A percentile compares a stretch with the other conserved stretches of the same genome.
Evolutionary conservation across 2,888 invertebrate species (phyloP).

Genomic region (Oithona nana): DNA sequence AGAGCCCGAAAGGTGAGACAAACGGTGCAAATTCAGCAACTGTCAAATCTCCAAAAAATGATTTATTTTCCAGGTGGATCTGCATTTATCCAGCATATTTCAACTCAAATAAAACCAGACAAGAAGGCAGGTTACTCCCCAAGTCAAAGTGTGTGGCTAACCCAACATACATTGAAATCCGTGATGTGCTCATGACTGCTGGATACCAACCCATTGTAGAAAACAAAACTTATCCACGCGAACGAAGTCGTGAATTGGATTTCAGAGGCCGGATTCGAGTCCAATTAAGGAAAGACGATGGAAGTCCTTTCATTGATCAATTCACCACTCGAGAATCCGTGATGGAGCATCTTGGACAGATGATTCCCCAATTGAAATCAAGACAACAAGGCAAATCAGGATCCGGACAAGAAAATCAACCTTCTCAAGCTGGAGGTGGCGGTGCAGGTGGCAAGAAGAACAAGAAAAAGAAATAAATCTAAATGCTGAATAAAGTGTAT

Average conservation of each 20-base stretch:
- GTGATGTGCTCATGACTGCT: conserved; percentile 66
- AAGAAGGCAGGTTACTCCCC: conserved; percentile 65
- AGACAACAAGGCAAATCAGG: conserved; percentile 43
- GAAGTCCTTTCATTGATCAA: conserved; percentile 46
- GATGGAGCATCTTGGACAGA: conserved; percentile 53
- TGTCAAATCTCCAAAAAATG: neutral
- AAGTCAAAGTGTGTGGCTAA: conserved; percentile 70
- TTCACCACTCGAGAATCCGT: conserved; percentile 45
- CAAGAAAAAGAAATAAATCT: conserved; percentile 28
- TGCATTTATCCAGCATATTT: conserved; percentile 92
- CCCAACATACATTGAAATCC: conserved; percentile 83
- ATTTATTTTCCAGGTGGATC: conserved; percentile 49
- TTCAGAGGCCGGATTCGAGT: conserved; percentile 74
- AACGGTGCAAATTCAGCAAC: neutral
- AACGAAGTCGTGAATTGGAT: conserved; percentile 68
- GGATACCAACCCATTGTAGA: conserved; percentile 63
- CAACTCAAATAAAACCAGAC: conserved; percentile 74
- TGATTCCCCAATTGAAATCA: conserved; percentile 74
- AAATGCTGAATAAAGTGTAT: neutral
- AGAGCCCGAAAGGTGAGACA: neutral
- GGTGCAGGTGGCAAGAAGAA: conserved; percentile 24
- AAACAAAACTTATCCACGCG: conserved; percentile 75
- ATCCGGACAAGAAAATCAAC: conserved; percentile 21
- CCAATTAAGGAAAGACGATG: conserved; percentile 78
- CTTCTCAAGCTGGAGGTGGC: conserved; percentile 18